A percentile compares a stretch with the other conserved stretches of the same genome.
phyloP scores from a whole-genome alignment of 1,140 invertebrate species.

The Drosophila kanapiae region DNA sequence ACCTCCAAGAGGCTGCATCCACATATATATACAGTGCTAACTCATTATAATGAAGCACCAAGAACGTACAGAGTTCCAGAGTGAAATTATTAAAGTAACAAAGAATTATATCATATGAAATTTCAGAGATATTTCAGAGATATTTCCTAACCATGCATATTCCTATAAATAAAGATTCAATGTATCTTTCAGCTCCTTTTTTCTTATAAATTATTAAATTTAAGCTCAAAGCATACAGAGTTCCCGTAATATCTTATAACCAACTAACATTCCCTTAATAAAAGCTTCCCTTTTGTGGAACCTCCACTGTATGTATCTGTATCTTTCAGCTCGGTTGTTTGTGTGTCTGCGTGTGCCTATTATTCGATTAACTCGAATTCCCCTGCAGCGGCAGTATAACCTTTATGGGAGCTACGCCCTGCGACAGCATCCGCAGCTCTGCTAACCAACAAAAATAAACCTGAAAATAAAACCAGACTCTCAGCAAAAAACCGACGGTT shows the following conservation, averaged over 20 bases:
- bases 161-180: no score
- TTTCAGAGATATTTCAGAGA: no score
- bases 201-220: no score
- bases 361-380: constrained; percentile 81
- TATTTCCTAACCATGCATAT: no score
- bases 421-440: constrained; percentile 31
- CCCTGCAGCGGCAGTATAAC: constrained; percentile 80
- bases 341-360: constrained; percentile 59
- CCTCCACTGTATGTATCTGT: constrained; percentile 5
- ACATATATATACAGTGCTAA: background rate
- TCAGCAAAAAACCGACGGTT: constrained; percentile 12
- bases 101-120: no score
- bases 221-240: background rate
- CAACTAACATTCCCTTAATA: background rate
- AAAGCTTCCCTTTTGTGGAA: background rate
- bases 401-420: constrained; percentile 77
- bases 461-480: constrained; percentile 8
- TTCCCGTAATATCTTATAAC: no score
- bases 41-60: background rate
- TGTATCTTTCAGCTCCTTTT: no score
- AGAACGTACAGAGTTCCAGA: no score
- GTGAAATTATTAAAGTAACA: background rate
- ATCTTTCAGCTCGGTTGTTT: constrained; percentile 10
- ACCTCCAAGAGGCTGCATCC: constrained; percentile 56
- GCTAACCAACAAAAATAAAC: constrained; percentile 26